Evolutionary conservation across 2,113 vertebrate species (phyloP).

Genomic region (Tapirus terrestris): DNA sequence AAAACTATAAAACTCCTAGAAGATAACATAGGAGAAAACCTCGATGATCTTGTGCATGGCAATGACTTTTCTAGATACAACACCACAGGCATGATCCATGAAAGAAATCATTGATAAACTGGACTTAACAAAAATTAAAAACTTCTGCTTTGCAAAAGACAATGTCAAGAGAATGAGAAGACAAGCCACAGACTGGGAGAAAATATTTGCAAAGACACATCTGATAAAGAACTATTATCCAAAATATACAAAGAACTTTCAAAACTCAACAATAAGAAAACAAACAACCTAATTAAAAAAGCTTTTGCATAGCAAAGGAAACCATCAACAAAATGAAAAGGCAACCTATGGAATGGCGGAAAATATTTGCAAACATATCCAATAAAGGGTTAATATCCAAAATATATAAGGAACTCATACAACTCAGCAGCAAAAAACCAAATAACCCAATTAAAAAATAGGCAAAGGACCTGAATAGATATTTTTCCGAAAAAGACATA

Average conservation of each 20-base stretch:
- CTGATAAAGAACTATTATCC: background rate
- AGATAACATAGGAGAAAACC: background rate
- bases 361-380: background rate
- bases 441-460: background rate
- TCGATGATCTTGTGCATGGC: background rate
- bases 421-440: background rate
- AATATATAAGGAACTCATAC: background rate
- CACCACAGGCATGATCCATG: background rate
- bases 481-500: background rate
- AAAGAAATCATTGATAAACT: background rate
- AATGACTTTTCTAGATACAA: background rate
- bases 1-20: background rate
- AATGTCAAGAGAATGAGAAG: background rate
- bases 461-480: background rate
- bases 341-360: background rate
- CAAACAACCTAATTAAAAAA: background rate
- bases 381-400: background rate
- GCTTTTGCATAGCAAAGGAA: background rate
- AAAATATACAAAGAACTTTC: background rate
- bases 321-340: background rate
- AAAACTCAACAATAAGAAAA: background rate
- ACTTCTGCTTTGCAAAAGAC: background rate
- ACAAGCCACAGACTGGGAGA: background rate
- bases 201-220: background rate
- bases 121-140: background rate